Base-by-base conservation (phyloP, 2,797 vertebrate genomes). In the Iguana delicatissima region DNA sequence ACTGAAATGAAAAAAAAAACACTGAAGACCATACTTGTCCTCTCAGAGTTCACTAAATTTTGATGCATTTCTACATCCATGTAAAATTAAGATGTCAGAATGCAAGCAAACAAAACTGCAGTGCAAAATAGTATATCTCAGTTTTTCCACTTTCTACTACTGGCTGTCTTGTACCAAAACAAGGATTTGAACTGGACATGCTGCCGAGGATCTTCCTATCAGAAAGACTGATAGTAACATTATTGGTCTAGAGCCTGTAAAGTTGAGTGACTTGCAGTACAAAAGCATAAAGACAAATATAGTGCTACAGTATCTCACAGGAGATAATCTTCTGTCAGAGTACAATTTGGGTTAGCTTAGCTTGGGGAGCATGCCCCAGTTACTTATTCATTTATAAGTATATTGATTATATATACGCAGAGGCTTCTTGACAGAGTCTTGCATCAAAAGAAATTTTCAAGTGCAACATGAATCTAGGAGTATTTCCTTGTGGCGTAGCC, bases 1-100 rank as follows among this genome's bases (percentile, higher is more conserved):
- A 95, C 97, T 97, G 89, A 80, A 96, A 96, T 90, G 42, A 4
- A 46, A 85, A 96, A 93, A 92, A 2, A 50, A 32, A 95, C 83
- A 20, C 38, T 67, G 52, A 82, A 64, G 1, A 26, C 7, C 22
- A 88, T 42, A 76, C 83, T 4, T 46, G 42, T 80, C 46, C 42
- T 69, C 8, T 79, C 29, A 55, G 46, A 42, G 64, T n/a, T 46
- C 9, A 83, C 13, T 16, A 83, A 72, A 67, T 16, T 10, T 3
- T 18, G 69, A 24, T 32, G 57, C 38, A 7, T 74, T 74, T 62
- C 64, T 35, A 32, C 26, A 80, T 57, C 4, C 52, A 72, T 6
- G 50, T 24, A 59, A 69, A 55, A 38, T 35, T 16, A 72, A 42
- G 35, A 57, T 72, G 52, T 69, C 38, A 7, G 16, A 89, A 77